Evolutionary conservation across 2,888 invertebrate genomes (phyloP), one percentile per base, ranked within the genome.

Genomic region (Dioctria rufipes): DNA sequence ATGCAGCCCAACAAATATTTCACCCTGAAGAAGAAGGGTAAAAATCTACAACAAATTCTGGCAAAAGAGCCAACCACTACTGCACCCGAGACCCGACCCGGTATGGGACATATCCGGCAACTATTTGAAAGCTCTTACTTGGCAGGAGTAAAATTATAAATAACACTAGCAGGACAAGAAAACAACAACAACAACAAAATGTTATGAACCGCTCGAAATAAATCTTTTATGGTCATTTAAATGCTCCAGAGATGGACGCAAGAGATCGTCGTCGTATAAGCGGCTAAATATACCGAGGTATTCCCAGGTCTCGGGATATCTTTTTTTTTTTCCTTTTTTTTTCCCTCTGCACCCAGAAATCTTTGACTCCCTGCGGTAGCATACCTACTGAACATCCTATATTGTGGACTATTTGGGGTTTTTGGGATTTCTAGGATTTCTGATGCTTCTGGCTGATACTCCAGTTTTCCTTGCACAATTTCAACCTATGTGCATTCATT

Each of bases 161-260:
- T 51, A 69, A 60, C 54, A 49, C 13, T 6, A 13, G n/a, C 60
- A 13, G 43, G 54, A 54, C 9, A 11, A 25, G 25, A 25, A 11
- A 69, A 54, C 11, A 11, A 49, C n/a, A n/a, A 11, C 40, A 9
- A 77, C 39, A 63, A n/a, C 9, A 49, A 49, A 61, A 77, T 46
- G 5, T 77, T 60, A 63, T 77, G 63, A 63, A 77, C 58, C 43
- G 61, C 39, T 49, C 39, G 43, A 77, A 63, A 77, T 77, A 77
- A 77, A 77, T 77, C 77, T 77, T 77, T 77, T 77, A 77, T 77
- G 77, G 77, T 77, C 63, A 77, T 77, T 77, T 77, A 61, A 77
- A 63, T 25, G 40, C 73, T 58, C 73, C 37, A 42, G 60, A 75
- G 60, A 60, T 75, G 58, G 42, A 75, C 42, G 43, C 2, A 54